Percentiles rank a stretch among this genome's conserved stretches.
Evolutionary conservation across 1,140 invertebrate species (phyloP).

Genomic region (Euglossa dilemma): DNA sequence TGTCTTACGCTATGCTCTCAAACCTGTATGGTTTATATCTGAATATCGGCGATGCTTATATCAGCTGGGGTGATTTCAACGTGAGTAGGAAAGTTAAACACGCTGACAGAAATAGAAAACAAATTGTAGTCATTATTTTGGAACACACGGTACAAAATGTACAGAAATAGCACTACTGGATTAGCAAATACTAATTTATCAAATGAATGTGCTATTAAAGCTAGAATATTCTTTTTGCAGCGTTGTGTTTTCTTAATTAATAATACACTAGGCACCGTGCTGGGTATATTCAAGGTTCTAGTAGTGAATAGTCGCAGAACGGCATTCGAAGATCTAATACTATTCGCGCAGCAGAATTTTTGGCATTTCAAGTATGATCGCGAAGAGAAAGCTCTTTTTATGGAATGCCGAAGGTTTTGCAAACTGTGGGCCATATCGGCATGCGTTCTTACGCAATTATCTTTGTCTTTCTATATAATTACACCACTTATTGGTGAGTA

Average conservation of each 20-base stretch:
- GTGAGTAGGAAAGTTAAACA: slow-evolving; percentile 31
- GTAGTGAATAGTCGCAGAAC: slow-evolving; percentile 2
- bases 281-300: slow-evolving; percentile 46
- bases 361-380: slow-evolving; percentile 52
- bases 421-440: slow-evolving; percentile 33
- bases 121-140: no score
- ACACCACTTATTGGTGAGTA: background rate
- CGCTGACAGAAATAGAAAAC: background rate
- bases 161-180: no score
- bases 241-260: slow-evolving; percentile 25
- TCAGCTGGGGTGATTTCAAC: slow-evolving; percentile 38
- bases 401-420: slow-evolving; percentile 34
- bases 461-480: background rate
- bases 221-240: slow-evolving; percentile 10
- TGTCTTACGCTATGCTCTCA: slow-evolving; percentile 34
- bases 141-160: no score
- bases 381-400: slow-evolving; percentile 31
- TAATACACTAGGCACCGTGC: slow-evolving; percentile 35
- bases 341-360: slow-evolving; percentile 52
- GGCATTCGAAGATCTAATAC: slow-evolving; percentile 39
- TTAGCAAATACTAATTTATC: no score
- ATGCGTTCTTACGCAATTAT: slow-evolving; percentile 28
- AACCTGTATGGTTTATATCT: background rate
- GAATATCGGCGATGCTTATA: slow-evolving; percentile 43
- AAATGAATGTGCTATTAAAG: background rate